These are phyloP conservation scores for Ptychadena robeensis DNA, from an alignment of 2,797 vertebrate species.

Conservation along the genomic window DNA sequence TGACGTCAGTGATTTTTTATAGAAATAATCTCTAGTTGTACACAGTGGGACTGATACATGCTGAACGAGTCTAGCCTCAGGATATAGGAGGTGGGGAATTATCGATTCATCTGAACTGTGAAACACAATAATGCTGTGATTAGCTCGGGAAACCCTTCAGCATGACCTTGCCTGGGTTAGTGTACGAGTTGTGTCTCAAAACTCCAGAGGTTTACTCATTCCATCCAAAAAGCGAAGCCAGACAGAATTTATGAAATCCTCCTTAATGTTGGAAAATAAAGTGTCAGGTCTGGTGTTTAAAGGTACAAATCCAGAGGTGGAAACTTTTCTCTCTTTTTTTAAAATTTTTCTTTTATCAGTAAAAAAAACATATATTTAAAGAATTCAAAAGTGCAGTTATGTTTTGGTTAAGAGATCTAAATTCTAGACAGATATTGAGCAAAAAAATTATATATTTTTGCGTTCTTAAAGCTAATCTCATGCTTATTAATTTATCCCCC, in stretches of 20 bases:
- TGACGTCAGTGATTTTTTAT: constrained; percentile 22
- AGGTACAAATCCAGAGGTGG: neutral
- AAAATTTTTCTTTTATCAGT: neutral
- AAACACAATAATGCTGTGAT: constrained; percentile 23
- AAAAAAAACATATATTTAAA: neutral
- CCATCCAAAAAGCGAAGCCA: neutral
- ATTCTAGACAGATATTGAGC: too few relatives aligned
- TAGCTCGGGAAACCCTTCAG: constrained; percentile 60
- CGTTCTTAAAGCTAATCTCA: too few relatives aligned
- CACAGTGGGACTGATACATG: constrained; percentile 7
- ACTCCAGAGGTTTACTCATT: neutral
- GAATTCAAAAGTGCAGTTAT: too few relatives aligned
- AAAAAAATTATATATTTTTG: too few relatives aligned
- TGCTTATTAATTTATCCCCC: too few relatives aligned
- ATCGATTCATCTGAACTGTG: neutral
- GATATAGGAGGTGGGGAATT: neutral
- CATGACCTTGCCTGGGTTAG: constrained; percentile 63
- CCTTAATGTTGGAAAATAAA: neutral
- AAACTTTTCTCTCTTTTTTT: too few relatives aligned
- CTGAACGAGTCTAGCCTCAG: constrained; percentile 24
- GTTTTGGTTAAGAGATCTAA: too few relatives aligned
- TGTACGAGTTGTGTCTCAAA: constrained; percentile 1
- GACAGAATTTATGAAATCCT: neutral
- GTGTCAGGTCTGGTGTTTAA: neutral
- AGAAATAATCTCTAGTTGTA: constrained; percentile 21